Evolutionary conservation across 2,113 vertebrate genomes (phyloP), one percentile per base, ranked within the genome.

Genomic region (Anguilla rostrata): DNA sequence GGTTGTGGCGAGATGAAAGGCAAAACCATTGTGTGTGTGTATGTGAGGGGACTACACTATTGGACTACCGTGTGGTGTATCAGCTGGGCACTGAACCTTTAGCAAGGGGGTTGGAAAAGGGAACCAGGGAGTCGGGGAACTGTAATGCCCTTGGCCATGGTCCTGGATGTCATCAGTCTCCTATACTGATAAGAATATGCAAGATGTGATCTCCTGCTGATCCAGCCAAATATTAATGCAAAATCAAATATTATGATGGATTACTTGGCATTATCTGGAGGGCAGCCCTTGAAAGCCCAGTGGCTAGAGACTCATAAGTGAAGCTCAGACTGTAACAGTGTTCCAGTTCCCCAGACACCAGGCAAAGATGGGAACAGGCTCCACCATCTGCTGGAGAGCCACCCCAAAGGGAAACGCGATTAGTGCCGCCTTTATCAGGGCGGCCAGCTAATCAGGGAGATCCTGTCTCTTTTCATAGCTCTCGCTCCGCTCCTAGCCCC

Each of bases 381-480:
- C 39, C 39, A 14, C 39, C 75, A 40, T 80, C 78, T 41, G 34
- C 39, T 41, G 78, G 11, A 80, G 39, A 40, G 39, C 78, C 34
- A n/a, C 71, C 71, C 71, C 71, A 75, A n/a, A 34, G 71, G 71
- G 71, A 34, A n/a, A 29, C n/a, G 71, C n/a, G 39, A 41, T 40
- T 39, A 80, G 78, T 41, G 34, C 39, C 41, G 34, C 39, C 20
- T 41, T 40, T 80, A 14, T 80, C 78, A 41, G 34, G 1, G 15
- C 11, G 26, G 78, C 39, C 39, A 5, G 39, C 16, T 75, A 75
- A 75, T 75, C n/a, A n/a, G n/a, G 60, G 7, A 34, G 71, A 29
- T 87, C 82, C 89, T 90, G 66, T 41, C 86, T 81, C 39, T 14
- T 39, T 89, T 39, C 83, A 71, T 53, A 41, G 20, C 56, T 15